phyloP scores from a whole-genome alignment of 37 sponge, comb jelly and placozoan species.

The Eunapius fragilis region DNA sequence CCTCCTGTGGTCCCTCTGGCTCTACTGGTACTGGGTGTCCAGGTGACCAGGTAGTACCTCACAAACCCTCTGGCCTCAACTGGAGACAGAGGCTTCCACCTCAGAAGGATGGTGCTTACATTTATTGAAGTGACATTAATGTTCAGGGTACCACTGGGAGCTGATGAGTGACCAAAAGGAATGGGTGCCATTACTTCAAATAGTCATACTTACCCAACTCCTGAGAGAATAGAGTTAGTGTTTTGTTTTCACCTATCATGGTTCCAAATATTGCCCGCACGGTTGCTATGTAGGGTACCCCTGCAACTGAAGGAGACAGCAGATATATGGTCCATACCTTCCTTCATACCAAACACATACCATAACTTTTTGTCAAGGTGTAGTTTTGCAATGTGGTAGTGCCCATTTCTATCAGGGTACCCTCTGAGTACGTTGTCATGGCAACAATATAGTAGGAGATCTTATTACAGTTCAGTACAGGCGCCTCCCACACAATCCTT shows the following conservation, averaged over 20 bases:
- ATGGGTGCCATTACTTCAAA: too few relatives aligned
- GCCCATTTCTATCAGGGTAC: not conserved
- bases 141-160: not conserved
- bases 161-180: not conserved
- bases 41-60: constrained; percentile 5
- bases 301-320: not conserved
- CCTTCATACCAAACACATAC: not conserved
- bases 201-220: too few relatives aligned
- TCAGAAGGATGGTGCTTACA: not conserved
- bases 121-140: not conserved
- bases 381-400: not conserved
- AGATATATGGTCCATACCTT: too few relatives aligned
- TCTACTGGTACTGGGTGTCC: not conserved
- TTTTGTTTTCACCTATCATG: not conserved
- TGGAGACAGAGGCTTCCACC: constrained; percentile 21
- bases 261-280: not conserved
- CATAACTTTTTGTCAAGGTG: not conserved
- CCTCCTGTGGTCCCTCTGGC: not conserved
- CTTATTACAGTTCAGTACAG: not conserved
- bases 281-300: not conserved
- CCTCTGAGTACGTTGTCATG: not conserved
- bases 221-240: too few relatives aligned
- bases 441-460: not conserved
- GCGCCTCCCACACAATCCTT: not conserved
- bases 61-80: constrained; percentile 33